Conservation (phyloP, 2,113 vertebrate genomes). For the Felis catus region DNA sequence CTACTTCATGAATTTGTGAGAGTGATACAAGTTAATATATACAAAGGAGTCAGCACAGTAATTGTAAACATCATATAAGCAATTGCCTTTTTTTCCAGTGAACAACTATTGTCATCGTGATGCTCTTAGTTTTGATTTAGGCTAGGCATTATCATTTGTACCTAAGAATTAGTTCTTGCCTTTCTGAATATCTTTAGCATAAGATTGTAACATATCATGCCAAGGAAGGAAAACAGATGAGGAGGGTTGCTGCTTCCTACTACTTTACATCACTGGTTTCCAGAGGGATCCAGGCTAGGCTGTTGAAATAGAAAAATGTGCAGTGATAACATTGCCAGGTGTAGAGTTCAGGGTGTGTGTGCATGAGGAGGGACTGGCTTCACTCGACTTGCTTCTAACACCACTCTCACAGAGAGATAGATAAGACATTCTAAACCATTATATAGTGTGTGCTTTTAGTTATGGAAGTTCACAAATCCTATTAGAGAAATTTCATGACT, state of each 20-base stretch:
- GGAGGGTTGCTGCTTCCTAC: neutral
- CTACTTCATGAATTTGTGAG: neutral
- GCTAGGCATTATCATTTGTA: neutral
- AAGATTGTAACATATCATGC: neutral
- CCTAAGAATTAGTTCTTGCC: neutral
- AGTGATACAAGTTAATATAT: neutral
- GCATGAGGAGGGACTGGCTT: neutral
- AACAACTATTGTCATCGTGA: neutral
- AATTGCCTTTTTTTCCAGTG: neutral
- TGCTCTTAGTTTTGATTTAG: neutral
- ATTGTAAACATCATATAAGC: neutral
- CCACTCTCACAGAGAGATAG: neutral
- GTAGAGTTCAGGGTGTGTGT: neutral
- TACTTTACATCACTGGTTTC: neutral
- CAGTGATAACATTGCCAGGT: neutral
- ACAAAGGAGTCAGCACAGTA: neutral
- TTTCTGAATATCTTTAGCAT: neutral
- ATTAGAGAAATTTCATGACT: neutral
- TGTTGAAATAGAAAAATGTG: neutral
- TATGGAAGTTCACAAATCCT: neutral
- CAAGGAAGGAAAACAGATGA: neutral
- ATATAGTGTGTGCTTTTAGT: neutral
- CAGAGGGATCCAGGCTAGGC: neutral
- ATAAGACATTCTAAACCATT: neutral
- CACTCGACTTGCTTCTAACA: neutral